Evolutionary conservation across 2,888 invertebrate species (phyloP), one percentile per base, ranked within the genome.

Genomic region (Eupithecia inturbata): DNA sequence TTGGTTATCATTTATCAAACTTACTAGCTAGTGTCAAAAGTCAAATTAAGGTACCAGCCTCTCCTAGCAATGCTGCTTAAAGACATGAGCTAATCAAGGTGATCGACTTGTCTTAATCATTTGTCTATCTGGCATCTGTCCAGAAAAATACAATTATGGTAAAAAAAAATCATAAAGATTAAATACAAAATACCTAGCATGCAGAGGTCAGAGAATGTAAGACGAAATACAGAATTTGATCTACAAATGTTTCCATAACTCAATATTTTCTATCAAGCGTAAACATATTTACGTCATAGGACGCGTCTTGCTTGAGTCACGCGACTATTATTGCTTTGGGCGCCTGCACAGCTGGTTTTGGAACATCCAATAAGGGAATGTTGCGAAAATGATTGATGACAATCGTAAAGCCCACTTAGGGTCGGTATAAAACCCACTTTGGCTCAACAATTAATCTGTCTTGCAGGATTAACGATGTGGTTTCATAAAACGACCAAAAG

Each of bases 231-330:
- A 22, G 53, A 22, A 53, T 53, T 53, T 53, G 12, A 57, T 57
- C 26, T 57, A n/a, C 10, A n/a, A 26, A 53, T 22, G 12, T n/a
- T 45, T n/a, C 22, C 10, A 60, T 1, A 60, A 14, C 16, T 26
- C 60, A 62, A 72, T 68, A 69, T 31, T 69, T 69, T 16, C 45
- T 22, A 28, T 76, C 67, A 78, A n/a, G 45, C 45, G 77, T 83
- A 82, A 88, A 89, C 85, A 86, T 73, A 81, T 79, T 76, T 72
- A 83, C 87, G 84, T 84, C 83, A 83, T 70, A 39, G 26, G 75
- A 73, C 73, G 82, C 78, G 75, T 75, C 78, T 66, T 90, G 91
- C 78, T 66, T 90, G 91, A 91, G 85, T 91, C 91, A 91, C 81
- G 75, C 80, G 77, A 68, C 73, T 73, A 63, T 14, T 64, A 33